Evolutionary conservation across 1,140 invertebrate species (phyloP).

Genomic region (Meloidogyne chitwoodi): DNA sequence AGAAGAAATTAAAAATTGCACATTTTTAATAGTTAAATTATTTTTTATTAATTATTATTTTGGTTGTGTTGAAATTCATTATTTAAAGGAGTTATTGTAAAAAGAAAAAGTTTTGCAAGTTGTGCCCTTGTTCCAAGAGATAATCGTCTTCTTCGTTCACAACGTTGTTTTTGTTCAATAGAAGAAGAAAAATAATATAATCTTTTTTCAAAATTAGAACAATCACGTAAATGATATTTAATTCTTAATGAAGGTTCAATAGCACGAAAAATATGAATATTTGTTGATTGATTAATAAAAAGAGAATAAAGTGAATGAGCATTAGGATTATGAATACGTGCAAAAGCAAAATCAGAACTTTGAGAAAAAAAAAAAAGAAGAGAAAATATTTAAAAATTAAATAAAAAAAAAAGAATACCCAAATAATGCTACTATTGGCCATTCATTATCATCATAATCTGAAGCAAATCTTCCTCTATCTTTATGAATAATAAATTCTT

Average conservation of each 20-base stretch:
- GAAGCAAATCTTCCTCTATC: slow-evolving; percentile 55
- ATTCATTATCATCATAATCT: slow-evolving; percentile 46
- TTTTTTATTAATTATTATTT: too few relatives aligned
- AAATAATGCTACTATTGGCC: slow-evolving; percentile 10
- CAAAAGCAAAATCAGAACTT: slow-evolving; percentile 8
- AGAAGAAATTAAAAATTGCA: too few relatives aligned
- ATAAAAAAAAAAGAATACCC: neutral
- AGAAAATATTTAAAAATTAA: neutral
- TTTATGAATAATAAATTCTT: slow-evolving; percentile 51
- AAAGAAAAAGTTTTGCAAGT: neutral
- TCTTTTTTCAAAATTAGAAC: neutral
- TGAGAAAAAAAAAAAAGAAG: neutral
- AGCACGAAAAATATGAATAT: slow-evolving; percentile 50
- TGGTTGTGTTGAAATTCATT: too few relatives aligned
- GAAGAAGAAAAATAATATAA: too few relatives aligned
- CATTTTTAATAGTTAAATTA: too few relatives aligned
- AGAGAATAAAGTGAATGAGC: neutral
- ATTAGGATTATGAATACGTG: neutral
- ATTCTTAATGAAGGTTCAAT: slow-evolving; percentile 55
- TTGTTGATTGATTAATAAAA: slow-evolving; percentile 41
- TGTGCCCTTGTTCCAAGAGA: slow-evolving; percentile 11
- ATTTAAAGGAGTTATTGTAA: neutral
- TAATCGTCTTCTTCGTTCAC: neutral
- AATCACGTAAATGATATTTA: slow-evolving; percentile 40
- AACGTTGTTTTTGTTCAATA: neutral